A percentile compares a stretch with the other conserved stretches of the same genome.
These are phyloP conservation scores for Toxotes jaculatrix DNA, from an alignment of 2,113 vertebrate species.

Conservation along the genomic window DNA sequence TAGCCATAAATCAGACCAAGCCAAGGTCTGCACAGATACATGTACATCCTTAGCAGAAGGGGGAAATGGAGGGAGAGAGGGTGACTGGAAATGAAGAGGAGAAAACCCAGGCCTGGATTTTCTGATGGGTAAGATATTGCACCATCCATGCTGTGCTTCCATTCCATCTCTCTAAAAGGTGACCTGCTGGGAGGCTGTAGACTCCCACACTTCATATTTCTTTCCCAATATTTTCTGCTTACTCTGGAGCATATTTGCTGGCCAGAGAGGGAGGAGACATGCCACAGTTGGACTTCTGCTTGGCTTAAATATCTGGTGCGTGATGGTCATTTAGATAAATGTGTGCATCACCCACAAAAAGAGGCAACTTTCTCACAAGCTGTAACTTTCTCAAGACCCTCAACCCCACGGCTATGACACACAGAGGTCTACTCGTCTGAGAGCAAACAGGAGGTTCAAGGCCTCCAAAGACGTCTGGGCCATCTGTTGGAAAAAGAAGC, in stretches of 20 bases:
- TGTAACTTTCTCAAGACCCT: conserved; percentile 44
- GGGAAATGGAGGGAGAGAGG: conserved; percentile 48
- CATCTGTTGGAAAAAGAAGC: conserved; percentile 49
- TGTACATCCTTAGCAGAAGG: conserved; percentile 67
- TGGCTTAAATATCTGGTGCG: conserved; percentile 24
- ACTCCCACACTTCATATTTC: conserved; percentile 61
- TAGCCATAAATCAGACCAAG: conserved; percentile 80
- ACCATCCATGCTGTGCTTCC: conserved; percentile 40
- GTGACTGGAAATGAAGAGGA: conserved; percentile 57
- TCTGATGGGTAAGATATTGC: conserved; percentile 67
- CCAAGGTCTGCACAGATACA: conserved; percentile 60
- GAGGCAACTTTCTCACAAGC: conserved; percentile 17
- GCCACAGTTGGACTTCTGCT: conserved; percentile 34
- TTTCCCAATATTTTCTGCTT: conserved; percentile 55
- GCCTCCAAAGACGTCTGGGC: conserved; percentile 19
- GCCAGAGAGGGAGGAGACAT: conserved; percentile 32
- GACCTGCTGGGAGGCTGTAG: conserved; percentile 47
- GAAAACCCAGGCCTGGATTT: conserved; percentile 59
- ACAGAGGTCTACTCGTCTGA: conserved; percentile 9
- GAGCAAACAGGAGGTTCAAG: conserved; percentile 25
- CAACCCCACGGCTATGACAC: not conserved
- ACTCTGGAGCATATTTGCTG: conserved; percentile 42
- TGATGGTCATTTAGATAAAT: conserved; percentile 54
- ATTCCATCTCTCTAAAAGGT: conserved; percentile 45
- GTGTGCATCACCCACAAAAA: conserved; percentile 24